A percentile compares a stretch with the other conserved stretches of the same genome.
Conservation (phyloP, 1,140 invertebrate genomes). For the Mercenaria mercenaria region DNA sequence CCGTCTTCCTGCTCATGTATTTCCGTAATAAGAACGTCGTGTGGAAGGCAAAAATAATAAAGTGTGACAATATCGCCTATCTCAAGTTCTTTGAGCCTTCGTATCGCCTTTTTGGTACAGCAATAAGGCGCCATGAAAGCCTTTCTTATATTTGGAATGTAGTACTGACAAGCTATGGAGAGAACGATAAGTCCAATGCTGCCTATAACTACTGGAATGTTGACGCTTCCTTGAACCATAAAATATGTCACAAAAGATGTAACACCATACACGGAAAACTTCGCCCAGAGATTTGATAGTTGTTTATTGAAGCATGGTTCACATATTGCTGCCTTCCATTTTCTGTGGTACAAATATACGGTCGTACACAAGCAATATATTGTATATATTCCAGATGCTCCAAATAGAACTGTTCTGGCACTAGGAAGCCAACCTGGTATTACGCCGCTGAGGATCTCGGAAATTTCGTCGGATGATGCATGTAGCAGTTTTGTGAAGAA, state of each 20-base stretch:
- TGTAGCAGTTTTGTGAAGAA: background rate
- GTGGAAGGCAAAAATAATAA: background rate
- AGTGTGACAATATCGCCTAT: background rate
- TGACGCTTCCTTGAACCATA: background rate
- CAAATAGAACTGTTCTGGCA: background rate
- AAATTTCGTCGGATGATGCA: conserved; percentile 41
- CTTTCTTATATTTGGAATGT: background rate
- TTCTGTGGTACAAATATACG: background rate
- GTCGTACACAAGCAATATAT: conserved; percentile 41
- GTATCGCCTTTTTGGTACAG: background rate
- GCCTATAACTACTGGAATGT: background rate
- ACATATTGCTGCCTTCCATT: background rate
- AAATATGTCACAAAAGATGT: conserved; percentile 17
- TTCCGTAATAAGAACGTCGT: background rate
- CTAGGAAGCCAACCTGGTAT: too few species aligned
- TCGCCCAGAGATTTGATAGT: conserved; percentile 2
- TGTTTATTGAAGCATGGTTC: conserved; percentile 5
- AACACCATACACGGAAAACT: background rate
- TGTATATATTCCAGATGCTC: background rate
- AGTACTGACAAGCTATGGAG: background rate
- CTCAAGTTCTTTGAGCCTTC: background rate
- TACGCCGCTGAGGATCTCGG: background rate
- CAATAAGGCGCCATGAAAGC: background rate
- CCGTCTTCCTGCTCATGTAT: background rate
- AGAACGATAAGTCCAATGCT: background rate